Percentiles rank a stretch among this genome's conserved stretches.
Evolutionary conservation across 37 sponge, comb jelly and placozoan species (phyloP).

Genomic region (Tethya wilhelma): DNA sequence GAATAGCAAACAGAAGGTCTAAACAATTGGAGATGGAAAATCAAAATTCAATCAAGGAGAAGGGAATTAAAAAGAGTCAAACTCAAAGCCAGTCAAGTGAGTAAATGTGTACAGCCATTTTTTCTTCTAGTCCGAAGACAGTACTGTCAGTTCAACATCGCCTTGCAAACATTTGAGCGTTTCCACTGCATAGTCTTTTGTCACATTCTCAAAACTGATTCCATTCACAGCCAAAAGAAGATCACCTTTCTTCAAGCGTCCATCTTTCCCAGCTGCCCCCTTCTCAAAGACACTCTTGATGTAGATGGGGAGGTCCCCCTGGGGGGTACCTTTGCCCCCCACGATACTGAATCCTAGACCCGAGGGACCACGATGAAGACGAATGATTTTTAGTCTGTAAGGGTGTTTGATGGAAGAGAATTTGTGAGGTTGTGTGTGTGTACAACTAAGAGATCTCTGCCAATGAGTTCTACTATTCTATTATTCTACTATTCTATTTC

Average conservation of each 20-base stretch:
- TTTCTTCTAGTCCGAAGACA: neutral
- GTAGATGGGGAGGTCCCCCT: constrained; percentile 82
- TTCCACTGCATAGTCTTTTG: constrained; percentile 72
- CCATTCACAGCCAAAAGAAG: constrained; percentile 80
- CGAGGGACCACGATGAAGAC: constrained; percentile 48
- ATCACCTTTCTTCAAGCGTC: constrained; percentile 62
- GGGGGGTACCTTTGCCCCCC: constrained; percentile 74
- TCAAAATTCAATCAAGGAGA: no score
- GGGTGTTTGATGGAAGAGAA: no score
- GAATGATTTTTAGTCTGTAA: constrained; percentile 60
- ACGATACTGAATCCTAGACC: constrained; percentile 89
- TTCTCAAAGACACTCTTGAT: constrained; percentile 65
- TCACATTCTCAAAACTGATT: constrained; percentile 59
- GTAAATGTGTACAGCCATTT: no score
- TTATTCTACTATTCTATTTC: no score
- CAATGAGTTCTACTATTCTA: no score
- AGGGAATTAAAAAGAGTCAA: neutral
- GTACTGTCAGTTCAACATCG: constrained; percentile 37
- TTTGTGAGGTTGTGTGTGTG: neutral
- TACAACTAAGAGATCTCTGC: neutral
- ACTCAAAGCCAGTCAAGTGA: neutral
- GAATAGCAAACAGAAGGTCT: no score
- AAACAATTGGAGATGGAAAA: no score
- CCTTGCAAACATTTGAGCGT: constrained; percentile 66
- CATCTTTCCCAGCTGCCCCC: constrained; percentile 74